Conservation (phyloP, 1,140 invertebrate genomes). For the Maniola jurtina region DNA sequence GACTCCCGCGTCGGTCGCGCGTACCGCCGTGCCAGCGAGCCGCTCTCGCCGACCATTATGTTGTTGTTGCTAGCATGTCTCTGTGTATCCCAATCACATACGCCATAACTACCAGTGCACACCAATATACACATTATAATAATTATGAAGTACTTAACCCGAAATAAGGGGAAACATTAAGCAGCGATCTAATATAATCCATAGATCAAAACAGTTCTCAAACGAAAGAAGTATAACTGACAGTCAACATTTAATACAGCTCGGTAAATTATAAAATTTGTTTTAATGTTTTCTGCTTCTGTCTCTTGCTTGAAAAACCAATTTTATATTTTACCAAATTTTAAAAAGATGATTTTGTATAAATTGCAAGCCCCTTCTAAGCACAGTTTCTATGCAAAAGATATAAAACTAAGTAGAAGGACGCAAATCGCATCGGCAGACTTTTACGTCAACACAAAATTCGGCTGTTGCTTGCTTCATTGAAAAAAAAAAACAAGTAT, state of each 20-base stretch:
- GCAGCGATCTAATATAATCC: too few relatives aligned
- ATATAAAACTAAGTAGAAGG: not conserved
- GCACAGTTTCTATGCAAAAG: slow-evolving; percentile 4
- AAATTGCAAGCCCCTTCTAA: slow-evolving; percentile 1
- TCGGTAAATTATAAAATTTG: too few relatives aligned
- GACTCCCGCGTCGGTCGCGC: slow-evolving; percentile 56
- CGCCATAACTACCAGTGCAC: slow-evolving; percentile 37
- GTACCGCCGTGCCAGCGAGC: slow-evolving; percentile 70
- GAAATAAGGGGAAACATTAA: too few relatives aligned
- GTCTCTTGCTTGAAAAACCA: too few relatives aligned
- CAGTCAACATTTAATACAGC: too few relatives aligned
- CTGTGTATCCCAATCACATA: slow-evolving; percentile 74
- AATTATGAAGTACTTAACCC: too few relatives aligned
- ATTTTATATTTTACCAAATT: too few relatives aligned
- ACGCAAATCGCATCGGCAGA: not conserved
- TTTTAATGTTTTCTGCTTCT: too few relatives aligned
- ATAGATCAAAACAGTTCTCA: too few relatives aligned
- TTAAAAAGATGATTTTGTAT: not conserved
- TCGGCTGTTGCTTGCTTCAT: not conserved
- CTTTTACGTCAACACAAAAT: not conserved
- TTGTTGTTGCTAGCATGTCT: slow-evolving; percentile 80
- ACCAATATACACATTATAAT: not conserved
- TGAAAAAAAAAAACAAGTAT: not conserved
- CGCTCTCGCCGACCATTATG: slow-evolving; percentile 74
- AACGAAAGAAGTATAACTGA: too few relatives aligned